Evolutionary conservation across 2,797 vertebrate species (phyloP), one percentile per base, ranked within the genome.

Genomic region (Thamnophis elegans): DNA sequence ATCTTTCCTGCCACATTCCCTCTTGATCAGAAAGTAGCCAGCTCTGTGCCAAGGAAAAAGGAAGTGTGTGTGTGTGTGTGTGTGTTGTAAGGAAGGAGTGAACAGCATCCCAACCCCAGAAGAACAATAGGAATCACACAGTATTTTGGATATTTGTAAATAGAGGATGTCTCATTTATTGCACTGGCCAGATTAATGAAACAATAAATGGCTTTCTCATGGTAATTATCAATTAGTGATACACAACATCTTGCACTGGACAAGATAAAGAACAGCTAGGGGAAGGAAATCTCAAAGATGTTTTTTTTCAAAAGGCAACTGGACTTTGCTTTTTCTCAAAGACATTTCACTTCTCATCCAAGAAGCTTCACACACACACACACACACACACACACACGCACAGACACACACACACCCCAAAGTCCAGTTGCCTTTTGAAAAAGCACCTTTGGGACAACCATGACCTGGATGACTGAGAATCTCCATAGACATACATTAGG

Each of bases 1-100:
- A 88, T 0, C 0, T 6, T 0, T 73, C 0, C 0, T 25, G 5
- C 56, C 88, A 51, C 59, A 93, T 90, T 92, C 26, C 42, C 7
- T 73, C 89, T 86, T 90, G 85, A 26, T 0, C 58, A 55, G 1
- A 59, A 51, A 90, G 11, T 91, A 90, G 47, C 25, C 58, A 4
- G 0, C 18, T 59, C 51, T 2, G 1, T 54, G 12, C 85, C 47
- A 0, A 0, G 26, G 11, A 32, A 28, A 28, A 51, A 28, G 6
- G 12, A 47, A 82, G 18, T 12, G 36, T 42, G 36, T 73, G n/a
- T 68, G 25, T 65, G 22, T 58, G 47, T 51, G 25, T 12, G 25
- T 26, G n/a, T 62, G 59, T 60, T 73, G 13, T 68, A 73, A 73
- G 68, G 32, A 20, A 47, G 73, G 36, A 47, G 36, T 42, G 36